These are phyloP conservation scores for Hippocampus comes DNA, from an alignment of 2,113 vertebrate species.

Conservation along the genomic window DNA sequence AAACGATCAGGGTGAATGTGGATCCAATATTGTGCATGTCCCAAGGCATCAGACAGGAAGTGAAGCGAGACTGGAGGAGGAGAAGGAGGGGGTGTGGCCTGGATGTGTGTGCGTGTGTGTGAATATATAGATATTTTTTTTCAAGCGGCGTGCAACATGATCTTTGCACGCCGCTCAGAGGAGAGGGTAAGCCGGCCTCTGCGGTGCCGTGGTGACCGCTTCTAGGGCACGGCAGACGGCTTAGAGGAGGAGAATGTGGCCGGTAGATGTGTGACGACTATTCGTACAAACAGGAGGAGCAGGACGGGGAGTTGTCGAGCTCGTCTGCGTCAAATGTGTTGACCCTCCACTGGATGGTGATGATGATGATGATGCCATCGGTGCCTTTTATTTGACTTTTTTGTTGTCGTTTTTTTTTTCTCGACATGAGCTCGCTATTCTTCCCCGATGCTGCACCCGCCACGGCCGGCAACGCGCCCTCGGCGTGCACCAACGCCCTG, in stretches of 20 bases:
- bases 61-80: conserved; percentile 14
- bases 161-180: conserved; percentile 51
- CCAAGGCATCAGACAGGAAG: background rate
- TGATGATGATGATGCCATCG: conserved; percentile 42
- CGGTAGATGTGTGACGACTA: conserved; percentile 4
- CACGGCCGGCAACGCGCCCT: conserved; percentile 28
- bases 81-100: conserved; percentile 45
- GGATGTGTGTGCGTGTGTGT: background rate
- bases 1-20: background rate
- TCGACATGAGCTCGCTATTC: conserved; percentile 78
- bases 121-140: background rate
- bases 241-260: conserved; percentile 4
- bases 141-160: conserved; percentile 66
- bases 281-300: background rate
- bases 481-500: conserved; percentile 76
- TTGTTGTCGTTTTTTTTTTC: conserved; percentile 4
- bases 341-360: conserved; percentile 4
- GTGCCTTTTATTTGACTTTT: conserved; percentile 39
- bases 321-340: conserved; percentile 61
- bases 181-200: conserved; percentile 27
- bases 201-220: conserved; percentile 31
- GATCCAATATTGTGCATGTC: too few species aligned
- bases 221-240: background rate
- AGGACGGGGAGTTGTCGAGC: conserved; percentile 26
- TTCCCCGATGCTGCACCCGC: conserved; percentile 73